Base-by-base conservation (phyloP, 2,888 invertebrate genomes). In the Liodrosophila aerea region DNA sequence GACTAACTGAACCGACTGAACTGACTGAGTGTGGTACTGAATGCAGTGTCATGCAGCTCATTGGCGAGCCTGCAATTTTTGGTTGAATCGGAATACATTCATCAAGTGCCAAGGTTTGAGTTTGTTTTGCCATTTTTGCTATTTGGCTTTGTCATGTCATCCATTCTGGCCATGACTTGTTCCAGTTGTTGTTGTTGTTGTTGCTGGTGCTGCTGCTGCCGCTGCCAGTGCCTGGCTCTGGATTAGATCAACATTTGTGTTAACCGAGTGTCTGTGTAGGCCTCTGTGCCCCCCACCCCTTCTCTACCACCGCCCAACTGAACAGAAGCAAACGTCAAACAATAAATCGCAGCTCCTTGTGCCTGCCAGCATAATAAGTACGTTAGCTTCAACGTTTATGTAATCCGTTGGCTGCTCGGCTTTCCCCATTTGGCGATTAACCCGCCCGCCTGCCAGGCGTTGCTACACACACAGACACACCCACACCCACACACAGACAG, bases 321-420 rank as follows among this genome's bases (percentile, higher is more conserved):
- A 2, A 22, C 73, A 57, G 66, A 27, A 40, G 74, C 78, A 64
- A 80, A 85, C 84, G 81, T 85, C 81, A 83, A 83, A 83, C 86
- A 82, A 85, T 82, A 82, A 82, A 82, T 82, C 81, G 85, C 84
- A 85, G 80, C 64, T 65, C 67, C 76, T 74, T 76, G 80, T 68
- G 85, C 81, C 80, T 82, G 69, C 81, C 81, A 85, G 81, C 81
- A 82, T 82, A 82, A 85, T 82, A 82, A 82, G 81, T 82, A 85
- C 81, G 69, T 70, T 72, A 62, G 69, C 73, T 66, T 52, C 66
- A 61, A 61, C 70, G 76, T 85, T 82, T 80, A 77, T 69, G 78
- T 80, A 85, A 80, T 82, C 85, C 82, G 64, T 74, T 72, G 66
- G 62, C 72, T 64, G 53, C 52, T 62, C 59, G 54, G 46, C 39